Base-by-base conservation (phyloP, 2,797 vertebrate species). In the Siniperca undulata region DNA sequence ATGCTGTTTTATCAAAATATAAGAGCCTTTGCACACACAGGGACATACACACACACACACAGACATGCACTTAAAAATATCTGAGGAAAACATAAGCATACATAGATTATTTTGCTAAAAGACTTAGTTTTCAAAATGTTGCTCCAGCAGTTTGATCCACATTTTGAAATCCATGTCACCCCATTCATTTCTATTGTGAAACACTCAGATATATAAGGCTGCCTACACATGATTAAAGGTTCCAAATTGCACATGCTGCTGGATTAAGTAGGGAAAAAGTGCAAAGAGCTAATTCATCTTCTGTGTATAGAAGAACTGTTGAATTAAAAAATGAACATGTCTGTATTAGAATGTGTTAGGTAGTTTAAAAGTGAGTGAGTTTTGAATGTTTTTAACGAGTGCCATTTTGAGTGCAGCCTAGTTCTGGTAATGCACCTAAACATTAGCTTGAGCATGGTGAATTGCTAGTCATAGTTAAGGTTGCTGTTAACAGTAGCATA, bases 1-100 rank as follows among this genome's bases (percentile, higher is more conserved):
- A 8, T 62, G 48, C 17, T 74, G 48, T 48, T 60, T 50, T 52
- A 30, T 58, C 9, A 38, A 78, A 67, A 68, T 70, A 58, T 78
- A 65, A 27, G 20, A 22, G 44, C 19, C 12, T 50, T 56, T 73
- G 55, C 30, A 59, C 36, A 81, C 11, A 27, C 38, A 68, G 8
- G 8, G 20, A n/a, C 4, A n/a, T 5, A 16, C 46, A 68, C 14
- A 30, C 6, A 22, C 27, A 61, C 46, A 83, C 11, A 36, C 48
- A 61, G 16, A n/a, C 6, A 17, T 7, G 10, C 27, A 44, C 27
- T 17, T 7, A 24, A 36, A 64, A 13, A n/a, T 44, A 22, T 36
- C 2, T 46, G 16, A 20, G 42, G 42, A 44, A 44, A 44, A 44
- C 7, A 40, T 3, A 30, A 30, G 30, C 7, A 42, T 3, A 42